Conservation (phyloP, 2,888 invertebrate species). For the Caenorhabditis plicata region DNA sequence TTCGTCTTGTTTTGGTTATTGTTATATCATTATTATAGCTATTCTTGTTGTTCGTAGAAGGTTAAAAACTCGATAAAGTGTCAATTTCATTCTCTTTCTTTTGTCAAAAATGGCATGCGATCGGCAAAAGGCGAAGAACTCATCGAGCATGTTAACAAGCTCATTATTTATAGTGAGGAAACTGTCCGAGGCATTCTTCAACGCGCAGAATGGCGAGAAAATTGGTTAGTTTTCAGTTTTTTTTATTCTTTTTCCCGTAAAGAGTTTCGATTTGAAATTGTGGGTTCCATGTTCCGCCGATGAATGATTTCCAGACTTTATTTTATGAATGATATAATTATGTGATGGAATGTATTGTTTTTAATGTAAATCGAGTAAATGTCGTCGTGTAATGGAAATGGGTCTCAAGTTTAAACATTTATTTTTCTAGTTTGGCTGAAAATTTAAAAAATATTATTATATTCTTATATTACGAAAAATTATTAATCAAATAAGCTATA, state of each 20-base stretch:
- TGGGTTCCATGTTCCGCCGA: too few relatives aligned
- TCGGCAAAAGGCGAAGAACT: constrained; percentile 7
- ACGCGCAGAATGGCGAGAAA: constrained; percentile 59
- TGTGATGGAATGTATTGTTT: too few relatives aligned
- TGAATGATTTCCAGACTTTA: too few relatives aligned
- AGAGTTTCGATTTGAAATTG: too few relatives aligned
- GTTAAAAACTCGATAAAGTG: background rate
- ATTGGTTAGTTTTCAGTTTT: constrained; percentile 49
- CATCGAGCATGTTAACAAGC: constrained; percentile 26
- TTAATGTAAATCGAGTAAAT: too few relatives aligned
- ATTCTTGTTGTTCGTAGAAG: background rate
- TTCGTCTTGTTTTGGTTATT: background rate
- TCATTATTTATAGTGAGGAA: constrained; percentile 62
- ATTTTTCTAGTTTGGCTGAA: too few relatives aligned
- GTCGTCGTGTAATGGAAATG: too few relatives aligned
- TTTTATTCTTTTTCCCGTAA: constrained; percentile 1
- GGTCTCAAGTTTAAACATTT: too few relatives aligned
- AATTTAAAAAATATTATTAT: too few relatives aligned
- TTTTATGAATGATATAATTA: too few relatives aligned
- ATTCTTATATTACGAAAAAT: too few relatives aligned
- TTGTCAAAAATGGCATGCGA: background rate
- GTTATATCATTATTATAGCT: background rate
- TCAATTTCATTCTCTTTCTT: background rate
- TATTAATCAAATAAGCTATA: too few relatives aligned
- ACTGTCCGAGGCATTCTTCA: constrained; percentile 63